Evolutionary conservation across 2,113 vertebrate species (phyloP).

Genomic region (Erinaceus europaeus): DNA sequence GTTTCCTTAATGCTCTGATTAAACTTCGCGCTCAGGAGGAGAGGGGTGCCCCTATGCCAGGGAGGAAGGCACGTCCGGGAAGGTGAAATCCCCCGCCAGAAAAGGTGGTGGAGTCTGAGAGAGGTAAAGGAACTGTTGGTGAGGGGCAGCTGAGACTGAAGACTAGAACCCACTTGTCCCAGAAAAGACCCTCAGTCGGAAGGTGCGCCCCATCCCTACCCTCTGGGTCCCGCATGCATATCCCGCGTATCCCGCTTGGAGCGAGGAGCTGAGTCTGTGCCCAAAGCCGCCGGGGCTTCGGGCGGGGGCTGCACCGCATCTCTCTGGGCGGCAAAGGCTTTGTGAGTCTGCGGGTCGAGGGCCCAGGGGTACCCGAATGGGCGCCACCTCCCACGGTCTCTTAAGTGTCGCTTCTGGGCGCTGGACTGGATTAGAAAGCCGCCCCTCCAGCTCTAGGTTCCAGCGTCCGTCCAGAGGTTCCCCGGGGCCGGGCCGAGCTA

Average conservation of each 20-base stretch:
- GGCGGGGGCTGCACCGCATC: no score
- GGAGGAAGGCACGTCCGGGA: not conserved
- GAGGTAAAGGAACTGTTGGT: not conserved
- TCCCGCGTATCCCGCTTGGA: not conserved
- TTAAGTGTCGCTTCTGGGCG: not conserved
- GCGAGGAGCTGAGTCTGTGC: not conserved
- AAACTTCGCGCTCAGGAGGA: not conserved
- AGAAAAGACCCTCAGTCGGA: no score
- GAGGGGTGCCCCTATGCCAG: not conserved
- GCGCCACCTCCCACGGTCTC: not conserved
- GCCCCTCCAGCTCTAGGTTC: not conserved
- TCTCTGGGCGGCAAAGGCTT: accelerated
- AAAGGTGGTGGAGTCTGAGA: not conserved
- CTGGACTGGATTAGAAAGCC: not conserved
- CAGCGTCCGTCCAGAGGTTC: not conserved
- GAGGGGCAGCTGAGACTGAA: not conserved
- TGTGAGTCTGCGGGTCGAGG: not conserved
- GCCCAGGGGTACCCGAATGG: not conserved
- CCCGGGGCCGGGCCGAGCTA: not conserved
- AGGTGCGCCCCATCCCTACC: no score
- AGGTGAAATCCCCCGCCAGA: not conserved
- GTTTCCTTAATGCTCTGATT: constrained; percentile 24
- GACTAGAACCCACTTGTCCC: not conserved
- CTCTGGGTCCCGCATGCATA: no score
- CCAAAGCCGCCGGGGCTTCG: no score